Conservation (phyloP, 2,888 invertebrate species). For the Alviniconcha strummeri region DNA sequence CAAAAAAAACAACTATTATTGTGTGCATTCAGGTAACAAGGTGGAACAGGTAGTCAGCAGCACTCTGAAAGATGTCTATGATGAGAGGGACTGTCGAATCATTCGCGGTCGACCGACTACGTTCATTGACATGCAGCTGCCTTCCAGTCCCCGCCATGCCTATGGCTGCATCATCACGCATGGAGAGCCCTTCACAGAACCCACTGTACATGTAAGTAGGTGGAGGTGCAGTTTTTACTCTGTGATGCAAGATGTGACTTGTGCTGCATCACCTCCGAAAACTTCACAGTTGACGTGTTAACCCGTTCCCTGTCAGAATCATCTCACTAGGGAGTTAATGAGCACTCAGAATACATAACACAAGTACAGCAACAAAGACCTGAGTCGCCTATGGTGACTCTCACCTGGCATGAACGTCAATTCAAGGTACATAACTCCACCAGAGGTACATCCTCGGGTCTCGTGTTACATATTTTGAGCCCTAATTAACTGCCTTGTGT, state of each 20-base stretch:
- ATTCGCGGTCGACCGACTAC: not conserved
- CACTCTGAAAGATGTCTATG: not conserved
- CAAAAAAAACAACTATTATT: too few species aligned
- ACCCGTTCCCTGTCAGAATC: not conserved
- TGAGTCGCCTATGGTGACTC: too few species aligned
- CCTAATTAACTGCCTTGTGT: too few species aligned
- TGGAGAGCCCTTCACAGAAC: not conserved
- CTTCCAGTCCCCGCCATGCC: not conserved
- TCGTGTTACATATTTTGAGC: too few species aligned
- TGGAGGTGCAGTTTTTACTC: not conserved
- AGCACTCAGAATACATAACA: too few species aligned
- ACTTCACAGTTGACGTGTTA: not conserved
- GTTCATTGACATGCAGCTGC: not conserved
- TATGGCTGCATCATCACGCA: not conserved
- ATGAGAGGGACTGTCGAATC: not conserved
- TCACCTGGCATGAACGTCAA: too few species aligned
- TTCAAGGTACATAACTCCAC: too few species aligned
- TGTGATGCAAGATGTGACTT: not conserved
- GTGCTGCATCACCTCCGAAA: too few species aligned
- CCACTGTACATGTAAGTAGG: not conserved
- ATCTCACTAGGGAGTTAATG: too few species aligned
- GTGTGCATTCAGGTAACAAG: slow-evolving; percentile 4
- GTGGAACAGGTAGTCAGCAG: slow-evolving; percentile 5
- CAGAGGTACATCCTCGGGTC: too few species aligned
- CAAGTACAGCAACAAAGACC: too few species aligned